Percentiles rank a stretch among this genome's conserved stretches.
These are phyloP conservation scores for Rhyzopertha dominica DNA, from an alignment of 1,140 invertebrate genomes.

Conservation along the genomic window DNA sequence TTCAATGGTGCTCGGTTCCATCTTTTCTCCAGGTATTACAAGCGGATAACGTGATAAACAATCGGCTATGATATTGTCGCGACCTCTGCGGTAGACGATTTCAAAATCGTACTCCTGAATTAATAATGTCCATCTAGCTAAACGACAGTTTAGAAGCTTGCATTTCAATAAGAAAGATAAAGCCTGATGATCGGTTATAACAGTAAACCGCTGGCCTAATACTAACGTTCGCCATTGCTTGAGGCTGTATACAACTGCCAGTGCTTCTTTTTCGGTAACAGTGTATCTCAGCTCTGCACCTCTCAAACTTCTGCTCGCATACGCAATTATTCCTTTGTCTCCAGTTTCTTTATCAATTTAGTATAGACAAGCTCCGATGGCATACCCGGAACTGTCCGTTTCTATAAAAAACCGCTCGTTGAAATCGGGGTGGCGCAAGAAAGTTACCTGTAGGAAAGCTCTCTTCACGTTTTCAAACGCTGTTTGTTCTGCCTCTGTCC, in stretches of 20 bases:
- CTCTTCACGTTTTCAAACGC: conserved; percentile 4
- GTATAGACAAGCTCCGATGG: not conserved
- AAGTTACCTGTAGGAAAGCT: conserved; percentile 4
- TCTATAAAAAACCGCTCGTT: conserved; percentile 1
- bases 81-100: not conserved
- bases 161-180: conserved; percentile 1
- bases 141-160: not conserved
- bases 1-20: too few species aligned
- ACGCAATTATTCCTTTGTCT: conserved; percentile 6
- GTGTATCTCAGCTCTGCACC: conserved; percentile 2
- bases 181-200: not conserved
- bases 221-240: not conserved
- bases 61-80: not conserved
- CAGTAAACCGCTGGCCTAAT: not conserved
- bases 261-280: conserved; percentile 9
- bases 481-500: not conserved
- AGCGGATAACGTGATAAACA: not conserved
- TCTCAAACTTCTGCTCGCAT: not conserved
- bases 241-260: not conserved
- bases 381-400: conserved; percentile 1
- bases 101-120: conserved; percentile 2
- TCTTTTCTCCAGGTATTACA: too few species aligned
- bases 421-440: conserved; percentile 5
- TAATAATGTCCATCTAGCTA: not conserved
- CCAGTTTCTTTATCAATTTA: conserved; percentile 5